Evolutionary conservation across 1,140 invertebrate species (phyloP), one percentile per base, ranked within the genome.

Genomic region (Bursaphelenchus mucronatus): DNA sequence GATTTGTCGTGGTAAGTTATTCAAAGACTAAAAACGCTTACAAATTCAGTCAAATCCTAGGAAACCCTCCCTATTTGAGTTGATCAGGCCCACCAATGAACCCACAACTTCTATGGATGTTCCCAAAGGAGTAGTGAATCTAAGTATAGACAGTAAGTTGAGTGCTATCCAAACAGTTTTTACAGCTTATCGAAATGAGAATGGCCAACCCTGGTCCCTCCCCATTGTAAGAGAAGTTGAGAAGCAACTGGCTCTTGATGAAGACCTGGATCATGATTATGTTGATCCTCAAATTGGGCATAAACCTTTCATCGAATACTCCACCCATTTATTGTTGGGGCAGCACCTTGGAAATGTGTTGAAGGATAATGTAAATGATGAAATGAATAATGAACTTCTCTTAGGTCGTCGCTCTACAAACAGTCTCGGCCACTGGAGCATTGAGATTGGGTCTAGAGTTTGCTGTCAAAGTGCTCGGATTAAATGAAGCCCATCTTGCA

Each of bases 111-210:
- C 30, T 30, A 1, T 30, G 30, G 52, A 54, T n/a, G 52, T 54
- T 17, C 52, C 52, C 11, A 21, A 13, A 3, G 52, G 1, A 17
- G 52, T 11, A 30, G 40, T 54, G 11, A 54, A 54, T 21, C 21
- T 54, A 30, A 54, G 52, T 30, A 30, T 54, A 1, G 52, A 54
- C 11, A 54, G 52, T 54, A n/a, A 54, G 52, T 54, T 8, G 11
- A 30, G 2, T 54, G 17, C 8, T 30, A 54, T 21, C 52, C 11
- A 15, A 3, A 11, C 39, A 30, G 3, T 21, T 54, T 54, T 1
- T 54, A 3, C 21, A 54, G 52, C 52, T n/a, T 54, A 54, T 21
- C 52, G 52, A 13, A 30, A 54, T 21, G 19, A 54, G 40, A 54
- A 54, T 30, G 52, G 52, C 11, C 17, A 54, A 15, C 52, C 52